Evolutionary conservation across 2,797 vertebrate species (phyloP).

Genomic region (Gymnothorax reevesii): DNA sequence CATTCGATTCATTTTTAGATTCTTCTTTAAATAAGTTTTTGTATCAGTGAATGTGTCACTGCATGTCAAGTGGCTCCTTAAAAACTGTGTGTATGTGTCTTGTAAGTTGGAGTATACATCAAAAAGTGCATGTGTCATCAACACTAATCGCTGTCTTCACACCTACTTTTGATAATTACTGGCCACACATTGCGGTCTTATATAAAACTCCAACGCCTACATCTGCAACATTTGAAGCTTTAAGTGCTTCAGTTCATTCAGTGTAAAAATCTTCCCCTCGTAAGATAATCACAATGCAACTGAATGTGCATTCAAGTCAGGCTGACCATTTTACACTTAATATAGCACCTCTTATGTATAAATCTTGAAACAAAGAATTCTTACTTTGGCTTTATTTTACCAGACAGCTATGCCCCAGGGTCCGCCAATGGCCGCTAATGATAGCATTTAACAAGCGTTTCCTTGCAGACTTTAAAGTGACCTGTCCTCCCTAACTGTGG

Average conservation of each 20-base stretch:
- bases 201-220: neutral
- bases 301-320: neutral
- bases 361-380: neutral
- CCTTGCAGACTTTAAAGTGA: neutral
- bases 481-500: neutral
- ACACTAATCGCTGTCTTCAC: neutral
- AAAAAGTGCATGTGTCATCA: neutral
- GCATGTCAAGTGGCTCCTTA: neutral
- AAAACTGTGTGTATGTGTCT: neutral
- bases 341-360: neutral
- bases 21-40: slow-evolving; percentile 5
- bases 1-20: neutral
- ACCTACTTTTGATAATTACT: neutral
- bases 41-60: slow-evolving; percentile 8
- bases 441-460: neutral
- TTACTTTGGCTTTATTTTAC: neutral
- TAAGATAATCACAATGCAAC: neutral
- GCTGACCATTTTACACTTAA: neutral
- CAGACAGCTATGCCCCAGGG: neutral
- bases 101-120: neutral
- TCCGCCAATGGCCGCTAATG: neutral
- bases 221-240: neutral
- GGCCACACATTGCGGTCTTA: neutral
- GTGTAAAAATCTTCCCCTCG: neutral
- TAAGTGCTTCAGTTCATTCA: neutral